Evolutionary conservation across 2,113 vertebrate species (phyloP), one percentile per base, ranked within the genome.

Genomic region (Ranitomeya imitator): DNA sequence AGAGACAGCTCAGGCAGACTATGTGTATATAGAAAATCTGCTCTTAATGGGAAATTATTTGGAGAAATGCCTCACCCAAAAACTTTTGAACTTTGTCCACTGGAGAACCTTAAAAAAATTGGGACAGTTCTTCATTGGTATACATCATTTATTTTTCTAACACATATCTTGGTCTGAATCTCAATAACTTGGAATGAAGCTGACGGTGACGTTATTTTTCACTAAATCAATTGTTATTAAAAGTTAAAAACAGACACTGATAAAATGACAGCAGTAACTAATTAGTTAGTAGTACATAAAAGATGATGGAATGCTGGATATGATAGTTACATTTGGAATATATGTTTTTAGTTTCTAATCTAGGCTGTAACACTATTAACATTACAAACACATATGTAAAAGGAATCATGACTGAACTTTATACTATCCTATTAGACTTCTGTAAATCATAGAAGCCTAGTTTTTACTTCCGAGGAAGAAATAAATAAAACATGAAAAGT

Each of bases 111-210:
- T 45, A 23, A 93, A 93, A 92, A 74, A 94, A 92, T 93, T 85
- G 88, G 90, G 90, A 91, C 76, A 79, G 88, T 87, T 90, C 60
- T 63, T 90, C 90, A 92, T 93, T 94, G 92, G 92, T 91, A 92
- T 79, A 86, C 90, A 93, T 83, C 90, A 88, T 93, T 89, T 94
- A 92, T 91, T 94, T 94, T 94, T 91, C 91, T 93, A 94, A 92
- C 92, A 92, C 88, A 90, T 93, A 88, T 88, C 92, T 89, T 87
- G 85, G 90, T 92, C 91, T 93, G 91, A 92, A 93, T 91, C 83
- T 93, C 91, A 90, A 92, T 93, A 90, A 86, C 86, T 91, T 91
- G 88, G 93, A 94, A 91, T 92, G 88, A 90, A 88, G 90, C 10
- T 63, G 83, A 14, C 21, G 7, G 16, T 88, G 86, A 88, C 54